Conservation (phyloP, 1,140 invertebrate species). For the Pogonomyrmex barbatus region DNA sequence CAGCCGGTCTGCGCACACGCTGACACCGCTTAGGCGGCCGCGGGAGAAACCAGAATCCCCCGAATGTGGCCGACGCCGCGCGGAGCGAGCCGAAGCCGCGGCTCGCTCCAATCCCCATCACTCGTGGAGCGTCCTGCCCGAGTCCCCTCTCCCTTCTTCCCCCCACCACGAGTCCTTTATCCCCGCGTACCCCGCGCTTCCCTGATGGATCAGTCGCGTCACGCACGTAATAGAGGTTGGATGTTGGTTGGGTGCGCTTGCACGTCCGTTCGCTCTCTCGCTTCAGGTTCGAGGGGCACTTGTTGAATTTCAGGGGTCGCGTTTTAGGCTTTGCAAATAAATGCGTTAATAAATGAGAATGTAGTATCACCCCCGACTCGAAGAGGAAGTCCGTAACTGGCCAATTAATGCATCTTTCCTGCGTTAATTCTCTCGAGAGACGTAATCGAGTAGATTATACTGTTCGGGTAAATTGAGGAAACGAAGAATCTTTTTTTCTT, state of each 20-base stretch:
- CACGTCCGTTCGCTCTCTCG: slow-evolving; percentile 50
- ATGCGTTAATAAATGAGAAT: slow-evolving; percentile 59
- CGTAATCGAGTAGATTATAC: background rate
- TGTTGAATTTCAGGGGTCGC: slow-evolving; percentile 82
- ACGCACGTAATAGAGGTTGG: slow-evolving; percentile 74
- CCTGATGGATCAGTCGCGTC: slow-evolving; percentile 71
- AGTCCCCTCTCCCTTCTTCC: slow-evolving; percentile 7
- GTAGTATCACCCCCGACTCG: background rate
- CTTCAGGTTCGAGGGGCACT: slow-evolving; percentile 75
- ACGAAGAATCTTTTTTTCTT: background rate
- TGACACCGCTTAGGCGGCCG: slow-evolving; percentile 88
- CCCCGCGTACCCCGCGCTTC: slow-evolving; percentile 50
- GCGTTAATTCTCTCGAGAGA: slow-evolving; percentile 19
- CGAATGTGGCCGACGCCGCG: slow-evolving; percentile 69
- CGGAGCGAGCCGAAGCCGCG: slow-evolving; percentile 73
- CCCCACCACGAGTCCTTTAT: background rate
- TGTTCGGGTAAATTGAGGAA: background rate
- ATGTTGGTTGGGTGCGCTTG: slow-evolving; percentile 58
- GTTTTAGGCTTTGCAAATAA: slow-evolving; percentile 67
- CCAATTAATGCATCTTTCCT: slow-evolving; percentile 34
- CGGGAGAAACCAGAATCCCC: slow-evolving; percentile 86
- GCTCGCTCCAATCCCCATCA: slow-evolving; percentile 70
- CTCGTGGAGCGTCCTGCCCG: background rate
- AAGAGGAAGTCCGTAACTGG: background rate
- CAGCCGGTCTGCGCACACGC: slow-evolving; percentile 92